phyloP scores from a whole-genome alignment of 2,113 vertebrate species.

The Columbina picui region DNA sequence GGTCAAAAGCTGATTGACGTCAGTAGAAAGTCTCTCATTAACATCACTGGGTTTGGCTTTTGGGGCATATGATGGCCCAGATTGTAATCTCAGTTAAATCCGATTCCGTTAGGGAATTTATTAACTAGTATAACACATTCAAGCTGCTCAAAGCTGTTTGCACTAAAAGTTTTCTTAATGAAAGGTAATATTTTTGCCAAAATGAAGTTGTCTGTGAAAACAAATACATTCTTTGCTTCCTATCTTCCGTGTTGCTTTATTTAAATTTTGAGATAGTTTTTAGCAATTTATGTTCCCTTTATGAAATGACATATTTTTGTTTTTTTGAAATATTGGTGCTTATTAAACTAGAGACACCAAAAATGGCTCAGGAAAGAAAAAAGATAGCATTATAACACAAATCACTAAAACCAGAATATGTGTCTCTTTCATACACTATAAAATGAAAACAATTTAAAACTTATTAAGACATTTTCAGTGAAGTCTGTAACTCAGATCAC shows the following conservation, averaged over 20 bases:
- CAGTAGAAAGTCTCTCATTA: constrained; percentile 67
- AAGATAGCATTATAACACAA: not conserved
- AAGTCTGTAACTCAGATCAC: not conserved
- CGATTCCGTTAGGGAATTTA: constrained; percentile 61
- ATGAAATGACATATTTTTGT: not conserved
- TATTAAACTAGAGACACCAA: not conserved
- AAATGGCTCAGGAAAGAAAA: not conserved
- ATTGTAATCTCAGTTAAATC: constrained; percentile 71
- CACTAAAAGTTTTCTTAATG: constrained; percentile 43
- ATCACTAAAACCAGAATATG: not conserved
- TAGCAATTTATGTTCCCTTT: not conserved
- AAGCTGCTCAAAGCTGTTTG: constrained; percentile 48
- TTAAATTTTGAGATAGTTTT: not conserved
- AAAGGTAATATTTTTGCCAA: not conserved
- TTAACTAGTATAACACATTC: constrained; percentile 39
- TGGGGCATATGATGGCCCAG: constrained; percentile 68
- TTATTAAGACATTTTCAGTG: not conserved
- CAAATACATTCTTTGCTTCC: not conserved
- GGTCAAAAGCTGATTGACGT: constrained; percentile 65
- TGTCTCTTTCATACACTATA: not conserved
- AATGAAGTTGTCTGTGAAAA: not conserved
- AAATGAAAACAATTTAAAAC: not conserved
- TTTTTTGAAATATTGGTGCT: not conserved
- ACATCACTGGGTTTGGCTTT: constrained; percentile 57
- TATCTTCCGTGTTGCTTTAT: not conserved